A percentile compares a stretch with the other conserved stretches of the same genome.
These are phyloP conservation scores for Teleogryllus oceanicus DNA, from an alignment of 2,888 invertebrate genomes.

Conservation along the genomic window DNA sequence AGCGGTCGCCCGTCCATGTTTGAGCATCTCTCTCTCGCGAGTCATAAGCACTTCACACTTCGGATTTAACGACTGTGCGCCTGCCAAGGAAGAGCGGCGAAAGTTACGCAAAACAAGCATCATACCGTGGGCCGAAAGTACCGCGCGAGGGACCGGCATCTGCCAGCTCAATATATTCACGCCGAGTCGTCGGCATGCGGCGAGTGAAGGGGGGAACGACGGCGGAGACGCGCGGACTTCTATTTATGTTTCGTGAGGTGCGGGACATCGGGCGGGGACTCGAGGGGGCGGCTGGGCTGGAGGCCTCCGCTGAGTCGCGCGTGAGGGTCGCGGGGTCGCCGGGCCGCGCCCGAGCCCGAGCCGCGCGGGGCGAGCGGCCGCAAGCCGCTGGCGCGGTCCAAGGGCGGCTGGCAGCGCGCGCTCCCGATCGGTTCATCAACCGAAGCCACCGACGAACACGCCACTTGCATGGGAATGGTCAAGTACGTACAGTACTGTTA, in stretches of 20 bases:
- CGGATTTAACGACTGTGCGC: background rate
- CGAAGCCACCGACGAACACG: too few relatives aligned
- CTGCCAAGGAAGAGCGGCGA: too few relatives aligned
- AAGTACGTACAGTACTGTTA: too few relatives aligned
- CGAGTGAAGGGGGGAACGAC: background rate
- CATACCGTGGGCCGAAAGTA: background rate
- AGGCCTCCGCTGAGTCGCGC: background rate
- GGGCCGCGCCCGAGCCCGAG: background rate
- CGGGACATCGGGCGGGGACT: background rate
- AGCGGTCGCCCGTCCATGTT: too few relatives aligned
- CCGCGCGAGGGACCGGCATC: background rate
- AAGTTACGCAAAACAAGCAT: too few relatives aligned
- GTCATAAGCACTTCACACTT: background rate
- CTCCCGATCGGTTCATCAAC: too few relatives aligned
- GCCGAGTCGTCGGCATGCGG: background rate
- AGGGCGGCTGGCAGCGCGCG: background rate
- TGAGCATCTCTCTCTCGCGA: too few relatives aligned
- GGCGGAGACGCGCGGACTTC: background rate
- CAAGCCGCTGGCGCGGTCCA: background rate
- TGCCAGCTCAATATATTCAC: slow-evolving; percentile 18
- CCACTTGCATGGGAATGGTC: too few relatives aligned
- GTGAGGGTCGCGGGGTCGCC: background rate
- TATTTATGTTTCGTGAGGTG: background rate
- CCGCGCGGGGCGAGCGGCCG: background rate
- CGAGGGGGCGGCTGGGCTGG: background rate